Base-by-base conservation (phyloP, 30 jellyfish, hydroid and myxozoan species). In the Aurelia sp. region DNA sequence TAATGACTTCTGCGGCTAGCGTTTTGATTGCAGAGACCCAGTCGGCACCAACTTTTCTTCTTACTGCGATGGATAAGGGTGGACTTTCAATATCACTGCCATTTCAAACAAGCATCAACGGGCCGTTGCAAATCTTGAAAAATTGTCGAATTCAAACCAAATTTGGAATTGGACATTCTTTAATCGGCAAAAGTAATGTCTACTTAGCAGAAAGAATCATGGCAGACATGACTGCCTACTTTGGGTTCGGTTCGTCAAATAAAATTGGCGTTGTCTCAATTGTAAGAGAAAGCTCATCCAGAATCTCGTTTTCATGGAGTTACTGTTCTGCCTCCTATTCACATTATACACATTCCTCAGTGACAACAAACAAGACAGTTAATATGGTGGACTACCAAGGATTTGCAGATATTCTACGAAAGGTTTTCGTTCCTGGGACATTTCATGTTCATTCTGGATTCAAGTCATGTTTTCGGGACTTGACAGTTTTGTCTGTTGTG, bases 281-380 rank as follows among this genome's bases (percentile, higher is more conserved):
- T 21, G 53, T 61, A 57, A 35, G 92, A 70, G 83, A 77, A 21
- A 66, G 71, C 30, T 53, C 81, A 27, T 18, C 85, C 11, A 72
- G 22, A n/a, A 76, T 87, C n/a, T 37, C 64, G 41, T 51, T 93
- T 13, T 69, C 79, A 55, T 93, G 97, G 97, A 81, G 96, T 76
- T 82, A 79, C 44, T 93, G 98, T 63, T 76, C 98, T 0, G 64
- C 90, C 21, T 50, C 72, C 17, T 91, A 64, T 21, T 11, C 33
- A 21, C 79, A 68, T 52, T 60, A 64, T 75, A 82, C 80, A 4
- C 71, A 70, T 6, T 63, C 86, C 17, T 35, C 77, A 11, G 7
- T 51, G 5, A 35, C 27, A 11, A 22, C 47, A 11, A 66, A 37
- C 7, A 30, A 40, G 21, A 22, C 70, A 41, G 53, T 22, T 13